Conservation (phyloP, 2,888 invertebrate genomes). For the Pristionchus japonicus region DNA sequence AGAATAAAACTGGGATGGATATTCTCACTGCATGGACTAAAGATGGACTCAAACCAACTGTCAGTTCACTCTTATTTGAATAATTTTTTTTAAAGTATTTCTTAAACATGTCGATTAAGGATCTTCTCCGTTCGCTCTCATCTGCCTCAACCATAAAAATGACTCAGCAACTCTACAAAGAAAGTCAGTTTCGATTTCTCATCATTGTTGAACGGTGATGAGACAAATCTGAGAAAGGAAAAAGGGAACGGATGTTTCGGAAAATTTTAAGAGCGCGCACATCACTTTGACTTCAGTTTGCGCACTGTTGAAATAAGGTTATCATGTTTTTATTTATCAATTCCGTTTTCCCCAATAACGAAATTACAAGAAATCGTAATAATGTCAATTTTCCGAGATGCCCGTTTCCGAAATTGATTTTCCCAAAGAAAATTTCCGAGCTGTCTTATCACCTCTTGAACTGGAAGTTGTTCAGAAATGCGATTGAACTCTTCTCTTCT, state of each 20-base stretch:
- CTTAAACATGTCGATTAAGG: neutral
- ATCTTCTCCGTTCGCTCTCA: neutral
- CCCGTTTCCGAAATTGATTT: too few species aligned
- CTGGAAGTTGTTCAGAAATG: neutral
- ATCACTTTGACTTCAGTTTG: too few species aligned
- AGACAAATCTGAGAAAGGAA: too few species aligned
- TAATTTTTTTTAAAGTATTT: neutral
- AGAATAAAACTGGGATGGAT: neutral
- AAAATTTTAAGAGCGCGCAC: too few species aligned
- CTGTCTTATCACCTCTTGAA: too few species aligned
- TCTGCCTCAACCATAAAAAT: neutral
- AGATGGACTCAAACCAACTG: neutral
- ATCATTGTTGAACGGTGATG: neutral
- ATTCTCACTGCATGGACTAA: neutral
- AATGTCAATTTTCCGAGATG: too few species aligned
- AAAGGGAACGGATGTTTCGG: too few species aligned
- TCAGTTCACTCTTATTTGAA: neutral
- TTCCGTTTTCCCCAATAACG: too few species aligned
- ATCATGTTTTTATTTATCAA: too few species aligned
- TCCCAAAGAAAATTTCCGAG: too few species aligned
- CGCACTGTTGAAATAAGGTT: too few species aligned
- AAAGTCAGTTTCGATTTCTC: neutral
- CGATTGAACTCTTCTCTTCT: neutral
- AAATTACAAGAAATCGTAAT: too few species aligned
- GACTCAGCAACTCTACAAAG: neutral